Percentiles rank a stretch among this genome's conserved stretches.
These are phyloP conservation scores for Microtus richardsoni DNA, from an alignment of 2,113 vertebrate genomes.

Conservation along the genomic window DNA sequence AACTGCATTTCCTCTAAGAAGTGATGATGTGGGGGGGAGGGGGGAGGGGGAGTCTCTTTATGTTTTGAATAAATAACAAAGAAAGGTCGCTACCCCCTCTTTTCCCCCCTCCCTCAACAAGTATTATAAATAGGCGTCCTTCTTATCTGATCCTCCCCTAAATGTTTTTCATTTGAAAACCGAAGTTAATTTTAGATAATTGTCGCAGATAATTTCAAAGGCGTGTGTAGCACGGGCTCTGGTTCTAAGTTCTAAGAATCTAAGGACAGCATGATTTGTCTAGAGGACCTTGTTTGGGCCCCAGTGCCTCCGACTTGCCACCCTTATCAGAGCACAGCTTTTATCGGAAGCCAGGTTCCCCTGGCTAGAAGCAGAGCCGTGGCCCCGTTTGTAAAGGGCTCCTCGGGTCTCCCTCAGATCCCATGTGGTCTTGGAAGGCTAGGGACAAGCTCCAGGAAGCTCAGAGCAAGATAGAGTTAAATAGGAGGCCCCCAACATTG, in stretches of 20 bases:
- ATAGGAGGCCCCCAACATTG: fast-evolving
- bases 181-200: slow-evolving; percentile 91
- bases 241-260: slow-evolving; percentile 76
- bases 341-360: slow-evolving; percentile 59
- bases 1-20: slow-evolving; percentile 58
- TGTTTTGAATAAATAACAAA: slow-evolving; percentile 57
- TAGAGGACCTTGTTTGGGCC: slow-evolving; percentile 69
- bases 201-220: slow-evolving; percentile 88
- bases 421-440: slow-evolving; percentile 52
- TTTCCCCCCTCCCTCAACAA: slow-evolving; percentile 37
- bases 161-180: slow-evolving; percentile 91
- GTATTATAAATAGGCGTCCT: slow-evolving; percentile 85
- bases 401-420: slow-evolving; percentile 52
- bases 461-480: not conserved
- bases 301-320: not conserved
- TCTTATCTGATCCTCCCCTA: slow-evolving; percentile 87
- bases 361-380: slow-evolving; percentile 71
- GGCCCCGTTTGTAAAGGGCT: not conserved
- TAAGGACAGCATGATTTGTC: slow-evolving; percentile 84
- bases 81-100: slow-evolving; percentile 18
- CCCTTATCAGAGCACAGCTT: slow-evolving; percentile 60
- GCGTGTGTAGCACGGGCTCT: slow-evolving; percentile 83
- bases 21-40: not conserved
- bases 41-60: slow-evolving; percentile 39
- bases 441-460: not conserved